These are phyloP conservation scores for Polydrusus cervinus DNA, from an alignment of 2,888 invertebrate species.

Conservation along the genomic window DNA sequence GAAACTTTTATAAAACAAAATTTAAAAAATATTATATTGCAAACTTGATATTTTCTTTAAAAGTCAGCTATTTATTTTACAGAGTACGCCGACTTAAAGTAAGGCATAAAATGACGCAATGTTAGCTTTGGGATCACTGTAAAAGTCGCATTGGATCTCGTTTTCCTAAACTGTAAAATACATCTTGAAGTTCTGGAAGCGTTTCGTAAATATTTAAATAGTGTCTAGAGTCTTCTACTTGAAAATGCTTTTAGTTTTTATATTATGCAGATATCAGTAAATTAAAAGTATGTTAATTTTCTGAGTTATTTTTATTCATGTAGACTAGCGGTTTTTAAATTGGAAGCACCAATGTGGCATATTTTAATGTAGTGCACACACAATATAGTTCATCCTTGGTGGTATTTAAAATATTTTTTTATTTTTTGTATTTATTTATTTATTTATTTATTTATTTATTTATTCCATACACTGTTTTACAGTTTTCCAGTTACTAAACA, in stretches of 20 bases:
- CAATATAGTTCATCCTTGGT: too few species aligned
- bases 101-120: conserved; percentile 20
- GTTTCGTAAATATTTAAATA: conserved; percentile 28
- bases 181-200: conserved; percentile 16
- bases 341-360: too few species aligned
- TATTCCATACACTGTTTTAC: too few species aligned
- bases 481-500: too few species aligned
- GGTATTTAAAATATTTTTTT: too few species aligned
- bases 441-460: too few species aligned
- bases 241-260: neutral
- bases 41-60: conserved; percentile 12
- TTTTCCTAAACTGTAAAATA: conserved; percentile 19
- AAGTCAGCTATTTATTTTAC: conserved; percentile 12
- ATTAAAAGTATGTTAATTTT: too few species aligned
- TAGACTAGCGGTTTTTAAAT: too few species aligned
- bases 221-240: conserved; percentile 18
- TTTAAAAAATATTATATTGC: neutral
- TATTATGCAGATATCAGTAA: neutral
- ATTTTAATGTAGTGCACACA: too few species aligned
- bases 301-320: too few species aligned
- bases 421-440: too few species aligned
- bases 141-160: conserved; percentile 16
- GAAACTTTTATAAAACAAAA: neutral
- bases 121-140: neutral
- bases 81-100: neutral